Evolutionary conservation across 2,113 vertebrate species (phyloP).

Genomic region (Leucopternis melanops): DNA sequence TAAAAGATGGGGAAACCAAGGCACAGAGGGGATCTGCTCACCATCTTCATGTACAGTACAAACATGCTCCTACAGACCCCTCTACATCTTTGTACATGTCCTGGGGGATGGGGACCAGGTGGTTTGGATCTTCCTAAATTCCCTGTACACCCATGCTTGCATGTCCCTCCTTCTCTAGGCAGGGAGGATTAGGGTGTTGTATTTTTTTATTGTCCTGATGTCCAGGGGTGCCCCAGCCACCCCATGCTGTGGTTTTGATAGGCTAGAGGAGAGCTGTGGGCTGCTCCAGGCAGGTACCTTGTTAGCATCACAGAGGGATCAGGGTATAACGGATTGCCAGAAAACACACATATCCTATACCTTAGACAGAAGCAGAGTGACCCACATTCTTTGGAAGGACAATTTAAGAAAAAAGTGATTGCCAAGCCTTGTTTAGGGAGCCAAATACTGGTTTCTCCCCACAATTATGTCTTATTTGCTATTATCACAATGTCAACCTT

Average conservation of each 20-base stretch:
- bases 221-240: not conserved
- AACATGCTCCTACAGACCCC: not conserved
- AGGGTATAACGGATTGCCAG: not conserved
- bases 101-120: rapidly evolving
- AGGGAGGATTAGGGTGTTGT: not conserved
- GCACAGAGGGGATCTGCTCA: not conserved
- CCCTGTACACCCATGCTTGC: not conserved
- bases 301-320: not conserved
- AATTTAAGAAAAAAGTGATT: not conserved
- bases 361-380: not conserved
- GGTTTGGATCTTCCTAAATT: not conserved
- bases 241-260: not conserved
- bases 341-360: not conserved
- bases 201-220: not conserved
- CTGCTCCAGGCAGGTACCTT: not conserved
- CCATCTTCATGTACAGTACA: rapidly evolving
- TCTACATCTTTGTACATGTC: not conserved
- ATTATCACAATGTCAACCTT: not conserved
- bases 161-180: not conserved
- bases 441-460: not conserved
- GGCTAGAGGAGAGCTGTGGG: not conserved
- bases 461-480: not conserved
- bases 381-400: not conserved
- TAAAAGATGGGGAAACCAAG: not conserved
- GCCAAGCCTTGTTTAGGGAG: not conserved